phyloP scores from a whole-genome alignment of 2,797 vertebrate genomes.

The Psittacula echo region DNA sequence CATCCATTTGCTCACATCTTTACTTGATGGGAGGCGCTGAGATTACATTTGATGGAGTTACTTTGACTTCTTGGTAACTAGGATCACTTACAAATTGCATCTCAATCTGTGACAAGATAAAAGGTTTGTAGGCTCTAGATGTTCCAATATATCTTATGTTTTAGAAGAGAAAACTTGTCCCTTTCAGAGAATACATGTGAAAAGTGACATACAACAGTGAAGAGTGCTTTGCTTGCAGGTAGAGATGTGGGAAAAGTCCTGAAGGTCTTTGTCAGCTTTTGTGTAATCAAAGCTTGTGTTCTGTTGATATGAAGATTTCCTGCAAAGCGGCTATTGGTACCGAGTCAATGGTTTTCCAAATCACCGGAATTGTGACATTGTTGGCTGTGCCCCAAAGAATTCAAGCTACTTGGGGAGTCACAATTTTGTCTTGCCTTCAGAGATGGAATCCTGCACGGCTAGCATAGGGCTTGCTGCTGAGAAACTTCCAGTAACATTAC shows the following conservation, averaged over 20 bases:
- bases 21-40: neutral
- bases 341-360: neutral
- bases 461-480: neutral
- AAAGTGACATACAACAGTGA: neutral
- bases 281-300: neutral
- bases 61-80: neutral
- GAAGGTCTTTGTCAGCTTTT: neutral
- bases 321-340: neutral
- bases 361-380: neutral
- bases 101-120: neutral
- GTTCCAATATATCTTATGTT: neutral
- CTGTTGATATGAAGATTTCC: neutral
- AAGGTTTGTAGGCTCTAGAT: neutral
- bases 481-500: neutral
- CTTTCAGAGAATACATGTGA: neutral
- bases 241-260: neutral
- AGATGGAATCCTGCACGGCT: neutral
- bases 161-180: neutral
- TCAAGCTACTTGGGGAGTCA: neutral
- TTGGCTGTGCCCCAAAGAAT: neutral
- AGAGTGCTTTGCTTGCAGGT: neutral
- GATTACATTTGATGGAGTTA: neutral
- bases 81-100: neutral
- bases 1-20: neutral
- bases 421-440: slow-evolving; percentile 8